These are phyloP conservation scores for Nasalis larvatus DNA, from an alignment of 2,113 vertebrate species.

Conservation along the genomic window DNA sequence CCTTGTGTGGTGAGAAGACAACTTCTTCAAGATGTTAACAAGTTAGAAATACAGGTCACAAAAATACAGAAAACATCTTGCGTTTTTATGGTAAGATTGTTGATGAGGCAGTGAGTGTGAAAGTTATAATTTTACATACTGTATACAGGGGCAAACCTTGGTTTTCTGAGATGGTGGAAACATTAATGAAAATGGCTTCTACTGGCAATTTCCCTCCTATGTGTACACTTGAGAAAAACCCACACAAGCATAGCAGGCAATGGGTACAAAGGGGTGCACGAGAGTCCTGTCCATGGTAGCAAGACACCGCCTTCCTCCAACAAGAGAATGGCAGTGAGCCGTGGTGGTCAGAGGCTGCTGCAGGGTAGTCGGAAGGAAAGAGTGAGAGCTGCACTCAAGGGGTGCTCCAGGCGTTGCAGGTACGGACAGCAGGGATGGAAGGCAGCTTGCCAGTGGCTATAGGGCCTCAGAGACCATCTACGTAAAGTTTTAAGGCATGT, in stretches of 20 bases:
- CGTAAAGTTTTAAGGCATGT: not conserved
- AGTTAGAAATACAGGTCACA: not conserved
- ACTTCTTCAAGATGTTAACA: not conserved
- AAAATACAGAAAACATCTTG: not conserved
- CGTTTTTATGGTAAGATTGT: not conserved
- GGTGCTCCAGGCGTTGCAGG: too few species aligned
- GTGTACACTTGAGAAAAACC: not conserved
- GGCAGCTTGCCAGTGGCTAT: not conserved
- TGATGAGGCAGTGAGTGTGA: not conserved
- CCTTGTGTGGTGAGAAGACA: not conserved
- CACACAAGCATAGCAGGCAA: rapidly evolving
- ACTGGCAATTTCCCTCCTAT: not conserved
- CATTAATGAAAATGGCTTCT: not conserved
- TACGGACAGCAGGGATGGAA: not conserved
- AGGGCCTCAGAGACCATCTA: not conserved
- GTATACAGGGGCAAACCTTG: not conserved
- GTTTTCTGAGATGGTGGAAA: not conserved
- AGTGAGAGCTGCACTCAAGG: not conserved
- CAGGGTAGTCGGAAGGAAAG: not conserved
- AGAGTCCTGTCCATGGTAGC: not conserved
- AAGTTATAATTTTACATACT: not conserved
- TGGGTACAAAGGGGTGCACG: not conserved
- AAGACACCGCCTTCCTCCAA: not conserved
- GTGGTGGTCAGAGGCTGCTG: too few species aligned
- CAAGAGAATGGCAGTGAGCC: not conserved